Evolutionary conservation across 2,888 invertebrate genomes (phyloP).

Genomic region (Acleris cristana): DNA sequence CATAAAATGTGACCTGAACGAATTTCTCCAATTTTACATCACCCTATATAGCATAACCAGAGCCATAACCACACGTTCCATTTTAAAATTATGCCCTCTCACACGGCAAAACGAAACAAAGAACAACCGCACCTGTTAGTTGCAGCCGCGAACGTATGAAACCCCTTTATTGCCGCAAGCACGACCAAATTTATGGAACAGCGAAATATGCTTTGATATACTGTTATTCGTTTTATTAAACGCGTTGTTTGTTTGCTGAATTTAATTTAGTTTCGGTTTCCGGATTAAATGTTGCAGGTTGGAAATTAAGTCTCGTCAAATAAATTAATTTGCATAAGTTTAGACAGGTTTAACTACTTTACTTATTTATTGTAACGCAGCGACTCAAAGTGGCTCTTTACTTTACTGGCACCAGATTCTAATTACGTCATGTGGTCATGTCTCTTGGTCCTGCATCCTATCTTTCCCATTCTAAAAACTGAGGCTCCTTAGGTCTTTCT

Average conservation of each 20-base stretch:
- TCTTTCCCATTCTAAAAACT: no score
- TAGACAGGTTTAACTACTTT: no score
- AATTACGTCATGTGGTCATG: no score
- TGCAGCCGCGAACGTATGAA: conserved; percentile 34
- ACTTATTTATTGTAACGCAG: no score
- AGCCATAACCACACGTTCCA: conserved; percentile 21
- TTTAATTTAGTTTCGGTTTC: conserved; percentile 34
- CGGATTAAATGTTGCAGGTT: conserved; percentile 16
- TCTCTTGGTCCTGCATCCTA: no score
- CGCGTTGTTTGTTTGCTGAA: conserved; percentile 33
- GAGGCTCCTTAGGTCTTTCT: no score
- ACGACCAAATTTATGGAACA: conserved; percentile 30
- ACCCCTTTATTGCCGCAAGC: conserved; percentile 35
- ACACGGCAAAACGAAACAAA: conserved; percentile 35
- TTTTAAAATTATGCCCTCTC: conserved; percentile 33
- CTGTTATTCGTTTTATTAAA: conserved; percentile 37
- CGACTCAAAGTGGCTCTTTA: no score
- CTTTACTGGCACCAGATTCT: no score
- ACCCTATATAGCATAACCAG: not conserved
- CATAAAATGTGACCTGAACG: no score
- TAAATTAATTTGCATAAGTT: no score
- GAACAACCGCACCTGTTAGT: conserved; percentile 31
- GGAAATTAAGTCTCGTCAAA: not conserved
- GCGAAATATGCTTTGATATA: conserved; percentile 37
- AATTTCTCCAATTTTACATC: not conserved